Percentiles rank a stretch among this genome's conserved stretches.
Conservation (phyloP, 2,797 vertebrate species). For the Halcyon smyrnensis region DNA sequence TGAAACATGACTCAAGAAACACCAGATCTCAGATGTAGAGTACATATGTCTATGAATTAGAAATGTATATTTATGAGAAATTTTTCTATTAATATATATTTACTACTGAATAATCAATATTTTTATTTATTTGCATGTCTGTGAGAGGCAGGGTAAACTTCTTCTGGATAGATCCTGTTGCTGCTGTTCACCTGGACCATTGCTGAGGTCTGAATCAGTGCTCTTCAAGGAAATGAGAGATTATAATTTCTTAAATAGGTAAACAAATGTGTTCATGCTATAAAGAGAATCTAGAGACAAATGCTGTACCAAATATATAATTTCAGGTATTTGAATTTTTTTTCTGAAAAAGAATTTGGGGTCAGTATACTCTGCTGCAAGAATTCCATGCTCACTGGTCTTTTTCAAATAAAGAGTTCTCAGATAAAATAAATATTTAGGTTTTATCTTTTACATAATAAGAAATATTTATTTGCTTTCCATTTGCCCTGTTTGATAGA, state of each 20-base stretch:
- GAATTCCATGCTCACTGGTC: not conserved
- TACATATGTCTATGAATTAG: not conserved
- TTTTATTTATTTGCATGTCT: not conserved
- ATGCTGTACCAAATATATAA: not conserved
- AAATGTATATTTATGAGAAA: not conserved
- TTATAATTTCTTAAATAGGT: not conserved
- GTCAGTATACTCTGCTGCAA: not conserved
- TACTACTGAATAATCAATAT: not conserved
- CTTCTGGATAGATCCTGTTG: not conserved
- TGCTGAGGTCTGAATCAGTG: not conserved
- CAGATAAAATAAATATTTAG: not conserved
- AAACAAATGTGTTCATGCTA: not conserved
- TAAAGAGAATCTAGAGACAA: not conserved
- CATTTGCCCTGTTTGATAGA: not conserved
- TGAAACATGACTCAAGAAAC: not conserved
- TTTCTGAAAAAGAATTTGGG: not conserved
- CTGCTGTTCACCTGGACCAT: not conserved
- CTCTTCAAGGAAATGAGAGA: not conserved
- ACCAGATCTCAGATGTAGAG: not conserved
- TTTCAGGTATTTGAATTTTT: not conserved
- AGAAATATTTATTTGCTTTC: not conserved
- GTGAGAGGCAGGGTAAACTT: not conserved
- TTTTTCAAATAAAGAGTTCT: not conserved
- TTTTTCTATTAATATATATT: not conserved
- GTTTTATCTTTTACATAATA: not conserved